Evolutionary conservation across 2,797 vertebrate species (phyloP), one percentile per base, ranked within the genome.

Genomic region (Fistularia tabacaria): DNA sequence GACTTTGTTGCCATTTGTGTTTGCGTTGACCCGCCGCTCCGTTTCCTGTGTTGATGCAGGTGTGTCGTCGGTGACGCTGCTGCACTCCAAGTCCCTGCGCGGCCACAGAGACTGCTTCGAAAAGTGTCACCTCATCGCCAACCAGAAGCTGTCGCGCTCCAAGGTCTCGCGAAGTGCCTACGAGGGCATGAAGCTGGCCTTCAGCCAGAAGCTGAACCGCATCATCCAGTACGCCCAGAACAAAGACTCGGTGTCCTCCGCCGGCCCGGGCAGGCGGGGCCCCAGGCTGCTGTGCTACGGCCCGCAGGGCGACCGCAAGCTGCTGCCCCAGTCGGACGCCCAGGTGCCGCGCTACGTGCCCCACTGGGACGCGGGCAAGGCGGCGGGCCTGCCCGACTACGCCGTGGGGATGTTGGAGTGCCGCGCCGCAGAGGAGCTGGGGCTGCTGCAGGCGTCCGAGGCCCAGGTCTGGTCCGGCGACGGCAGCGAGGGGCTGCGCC

Each of bases 61-160:
- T 25, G 82, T 99, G 54, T 90, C 93, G 65, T 92, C 92, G 62
- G 83, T 92, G 6, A 90, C 93, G 59, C 90, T 99, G 70, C 86
- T 99, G 36, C 97, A 98, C 77, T 93, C 94, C 8, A 94, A 91
- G 67, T 99, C 97, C 5, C 81, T 98, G 64, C 92, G 95, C 3
- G 97, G 97, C 36, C 97, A 99, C 89, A 93, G 93, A 86, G 94
- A 97, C 89, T 99, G 97, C 88, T 99, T 99, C 77, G 95, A 98
- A 85, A 99, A 99, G 82, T 98, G 92, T 80, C 97, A 99, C 82
- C 90, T 96, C 81, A 99, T 99, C 54, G 95, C 95, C 84, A 97
- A 98, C 85, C 97, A 99, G 81, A 95, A 95, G 83, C 92, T 95
- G 81, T 92, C 93, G 0, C 90, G 87, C 46, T 90, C 94, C 83